phyloP scores from a whole-genome alignment of 2,797 vertebrate species.

The Pogonophryne albipinna region DNA sequence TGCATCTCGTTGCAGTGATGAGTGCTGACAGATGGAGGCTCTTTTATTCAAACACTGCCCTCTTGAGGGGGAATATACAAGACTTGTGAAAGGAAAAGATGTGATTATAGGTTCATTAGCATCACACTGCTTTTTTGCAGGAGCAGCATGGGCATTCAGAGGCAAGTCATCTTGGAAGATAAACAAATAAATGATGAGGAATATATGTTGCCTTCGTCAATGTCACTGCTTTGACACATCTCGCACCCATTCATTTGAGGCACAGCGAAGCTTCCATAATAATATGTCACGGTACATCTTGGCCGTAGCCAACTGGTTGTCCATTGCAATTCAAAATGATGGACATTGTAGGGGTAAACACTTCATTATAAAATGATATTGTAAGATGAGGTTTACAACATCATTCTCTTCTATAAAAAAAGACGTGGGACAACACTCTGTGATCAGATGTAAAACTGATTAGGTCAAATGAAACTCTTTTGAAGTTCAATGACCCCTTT shows the following conservation, averaged over 20 bases:
- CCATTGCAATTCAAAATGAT: conserved; percentile 7
- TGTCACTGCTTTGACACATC: conserved; percentile 20
- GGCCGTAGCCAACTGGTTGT: conserved; percentile 14
- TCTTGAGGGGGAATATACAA: conserved; percentile 86
- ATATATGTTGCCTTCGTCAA: neutral
- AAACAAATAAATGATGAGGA: neutral
- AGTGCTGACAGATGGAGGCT: conserved; percentile 69
- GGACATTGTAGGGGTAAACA: conserved; percentile 16
- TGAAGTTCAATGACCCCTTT: conserved; percentile 2
- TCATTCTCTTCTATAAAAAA: neutral
- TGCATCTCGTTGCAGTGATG: conserved; percentile 40
- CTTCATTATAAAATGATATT: conserved; percentile 38
- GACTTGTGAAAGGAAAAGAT: conserved; percentile 11
- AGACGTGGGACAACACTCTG: neutral
- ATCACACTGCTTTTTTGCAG: conserved; percentile 14
- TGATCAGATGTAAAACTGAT: conserved; percentile 2
- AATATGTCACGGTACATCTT: conserved; percentile 31
- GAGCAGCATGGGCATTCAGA: neutral
- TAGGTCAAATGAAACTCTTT: neutral
- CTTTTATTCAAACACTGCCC: conserved; percentile 85
- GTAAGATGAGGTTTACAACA: conserved; percentile 19
- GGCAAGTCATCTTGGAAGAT: neutral
- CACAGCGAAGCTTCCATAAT: conserved; percentile 42
- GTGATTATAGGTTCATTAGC: conserved; percentile 19
- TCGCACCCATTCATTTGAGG: conserved; percentile 44